Percentiles rank a stretch among this genome's conserved stretches.
Evolutionary conservation across 1,140 invertebrate species (phyloP).

Genomic region (Mycetomoellerius zeteki): DNA sequence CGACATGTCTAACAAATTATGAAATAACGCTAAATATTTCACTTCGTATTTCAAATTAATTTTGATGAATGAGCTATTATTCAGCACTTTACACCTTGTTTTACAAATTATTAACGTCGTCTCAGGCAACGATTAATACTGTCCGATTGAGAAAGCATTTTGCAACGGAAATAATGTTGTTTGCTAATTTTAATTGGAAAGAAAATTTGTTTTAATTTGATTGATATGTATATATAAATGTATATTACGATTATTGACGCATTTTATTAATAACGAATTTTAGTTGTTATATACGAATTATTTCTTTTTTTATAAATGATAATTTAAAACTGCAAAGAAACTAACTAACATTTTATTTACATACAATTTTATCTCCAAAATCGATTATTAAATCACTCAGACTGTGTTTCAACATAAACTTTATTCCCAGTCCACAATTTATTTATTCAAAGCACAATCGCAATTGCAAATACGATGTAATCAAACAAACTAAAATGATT

Average conservation of each 20-base stretch:
- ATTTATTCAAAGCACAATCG: neutral
- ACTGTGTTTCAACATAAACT: neutral
- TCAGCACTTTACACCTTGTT: neutral
- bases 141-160: neutral
- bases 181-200: neutral
- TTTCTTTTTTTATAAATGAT: neutral
- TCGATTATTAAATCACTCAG: neutral
- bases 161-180: neutral
- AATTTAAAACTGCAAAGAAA: neutral
- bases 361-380: neutral
- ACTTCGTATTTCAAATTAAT: slow-evolving; percentile 15
- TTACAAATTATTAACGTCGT: neutral
- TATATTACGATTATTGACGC: neutral
- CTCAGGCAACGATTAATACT: neutral
- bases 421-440: neutral
- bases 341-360: too few relatives aligned
- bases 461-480: neutral
- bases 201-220: neutral
- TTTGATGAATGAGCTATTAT: neutral
- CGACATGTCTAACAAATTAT: neutral
- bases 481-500: neutral
- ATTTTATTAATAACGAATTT: neutral
- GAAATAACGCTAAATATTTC: neutral
- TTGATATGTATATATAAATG: neutral
- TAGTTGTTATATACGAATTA: neutral